Evolutionary conservation across 2,888 invertebrate species (phyloP), one percentile per base, ranked within the genome.

Genomic region (Tortricodes alternella): DNA sequence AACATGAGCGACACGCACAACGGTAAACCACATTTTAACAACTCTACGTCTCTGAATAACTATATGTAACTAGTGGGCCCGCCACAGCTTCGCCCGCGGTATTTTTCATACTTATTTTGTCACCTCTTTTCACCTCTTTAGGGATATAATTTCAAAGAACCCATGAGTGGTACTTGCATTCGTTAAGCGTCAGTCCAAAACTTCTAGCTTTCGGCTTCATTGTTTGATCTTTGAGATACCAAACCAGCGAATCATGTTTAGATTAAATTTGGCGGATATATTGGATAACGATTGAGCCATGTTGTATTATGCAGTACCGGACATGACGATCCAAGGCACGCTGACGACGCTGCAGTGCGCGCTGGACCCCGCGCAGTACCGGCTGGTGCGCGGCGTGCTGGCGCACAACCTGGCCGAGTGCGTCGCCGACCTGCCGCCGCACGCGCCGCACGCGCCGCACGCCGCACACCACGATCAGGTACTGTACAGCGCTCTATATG

Each of bases 381-480:
- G 95, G 79, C 88, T 98, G 35, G 93, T 99, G 49, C 93, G 96
- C 59, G 98, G 98, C 13, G 92, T 99, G 58, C 90, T 99, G 5
- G 93, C 94, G 1, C 96, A 96, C 84, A 99, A 99, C 89, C 93
- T 99, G 61, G 98, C 97, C 1, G 98, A 98, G 83, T 92, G 93
- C 66, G 92, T 75, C 59, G 70, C 67, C 62, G 84, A 81, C 66
- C 72, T 78, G 65, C 69, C 70, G 66, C 74, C 66, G 56, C 63
- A 19, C 57, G 62, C 9, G 51, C 60, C 37, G 38, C 61, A 34
- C 61, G 50, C n/a, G 44, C 44, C 59, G 58, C 58, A 43, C 59
- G 38, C 60, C 2, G 19, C 50, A n/a, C 53, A 50, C 4, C 9
- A 27, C 21, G 13, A 32, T 9, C 23, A 29, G 23, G 29, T 16